A percentile compares a stretch with the other conserved stretches of the same genome.
Conservation (phyloP, 1,140 invertebrate genomes). For the Myzus persicae region DNA sequence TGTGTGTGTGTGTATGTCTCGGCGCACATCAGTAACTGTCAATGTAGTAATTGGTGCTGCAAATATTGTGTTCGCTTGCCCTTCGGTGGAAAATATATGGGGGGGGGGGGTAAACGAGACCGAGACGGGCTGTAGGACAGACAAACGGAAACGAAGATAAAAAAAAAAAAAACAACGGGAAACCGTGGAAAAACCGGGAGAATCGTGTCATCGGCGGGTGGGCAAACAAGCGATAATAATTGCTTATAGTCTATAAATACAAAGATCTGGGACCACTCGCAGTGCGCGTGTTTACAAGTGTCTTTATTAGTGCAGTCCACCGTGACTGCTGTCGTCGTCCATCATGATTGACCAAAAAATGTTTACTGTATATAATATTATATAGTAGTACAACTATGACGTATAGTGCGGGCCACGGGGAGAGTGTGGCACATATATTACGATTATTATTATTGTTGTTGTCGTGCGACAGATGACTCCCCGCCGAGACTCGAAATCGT, state of each 20-base stretch:
- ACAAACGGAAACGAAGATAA: background rate
- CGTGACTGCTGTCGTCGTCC: background rate
- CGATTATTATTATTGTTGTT: background rate
- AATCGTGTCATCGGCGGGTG: background rate
- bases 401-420: background rate
- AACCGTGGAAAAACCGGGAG: background rate
- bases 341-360: background rate
- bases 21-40: no score
- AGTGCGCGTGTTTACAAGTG: background rate
- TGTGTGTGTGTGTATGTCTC: no score
- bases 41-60: no score
- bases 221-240: slow-evolving; percentile 26
- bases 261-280: background rate
- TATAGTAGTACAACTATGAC: background rate
- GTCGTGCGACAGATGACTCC: background rate
- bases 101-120: no score
- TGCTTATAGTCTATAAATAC: background rate
- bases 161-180: background rate
- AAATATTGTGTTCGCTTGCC: no score
- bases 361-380: background rate
- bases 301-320: slow-evolving; percentile 25
- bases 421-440: background rate
- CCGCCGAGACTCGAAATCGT: background rate
- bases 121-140: background rate
- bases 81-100: no score